Percentiles rank a stretch among this genome's conserved stretches.
phyloP scores from a whole-genome alignment of 2,113 vertebrate genomes.

The Campylorhamphus procurvoides region DNA sequence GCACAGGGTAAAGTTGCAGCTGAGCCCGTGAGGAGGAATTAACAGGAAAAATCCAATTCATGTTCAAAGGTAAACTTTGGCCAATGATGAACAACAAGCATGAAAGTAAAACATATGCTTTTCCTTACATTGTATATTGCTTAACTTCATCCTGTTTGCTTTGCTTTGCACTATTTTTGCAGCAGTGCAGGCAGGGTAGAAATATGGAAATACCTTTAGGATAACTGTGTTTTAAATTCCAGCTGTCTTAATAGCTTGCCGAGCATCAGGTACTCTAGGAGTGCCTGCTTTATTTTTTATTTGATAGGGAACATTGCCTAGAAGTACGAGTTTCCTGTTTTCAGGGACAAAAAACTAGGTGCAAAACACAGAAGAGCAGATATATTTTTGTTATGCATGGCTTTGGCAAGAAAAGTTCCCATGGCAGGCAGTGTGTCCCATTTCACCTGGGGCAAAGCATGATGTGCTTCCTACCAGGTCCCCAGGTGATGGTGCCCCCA shows the following conservation, averaged over 20 bases:
- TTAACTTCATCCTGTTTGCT: background rate
- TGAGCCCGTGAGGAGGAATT: background rate
- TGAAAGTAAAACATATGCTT: background rate
- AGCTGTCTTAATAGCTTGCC: background rate
- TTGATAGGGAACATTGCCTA: background rate
- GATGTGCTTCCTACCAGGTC: background rate
- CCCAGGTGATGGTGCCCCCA: background rate
- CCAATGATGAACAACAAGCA: background rate
- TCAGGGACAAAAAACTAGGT: background rate
- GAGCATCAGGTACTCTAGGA: background rate
- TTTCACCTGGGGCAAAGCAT: background rate
- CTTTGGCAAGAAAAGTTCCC: background rate
- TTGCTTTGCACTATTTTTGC: background rate
- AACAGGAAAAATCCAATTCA: background rate
- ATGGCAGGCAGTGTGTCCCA: background rate
- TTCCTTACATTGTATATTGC: background rate
- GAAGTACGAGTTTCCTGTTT: background rate
- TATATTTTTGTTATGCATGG: background rate
- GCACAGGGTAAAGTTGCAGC: background rate
- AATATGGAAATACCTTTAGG: background rate
- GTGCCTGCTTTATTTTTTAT: background rate
- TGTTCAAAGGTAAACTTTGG: slow-evolving; percentile 14
- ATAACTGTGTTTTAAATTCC: background rate
- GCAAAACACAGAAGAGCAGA: background rate
- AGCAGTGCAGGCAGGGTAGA: background rate